Conservation (phyloP, 2,797 vertebrate genomes). For the Bryconaethiops microstoma region DNA sequence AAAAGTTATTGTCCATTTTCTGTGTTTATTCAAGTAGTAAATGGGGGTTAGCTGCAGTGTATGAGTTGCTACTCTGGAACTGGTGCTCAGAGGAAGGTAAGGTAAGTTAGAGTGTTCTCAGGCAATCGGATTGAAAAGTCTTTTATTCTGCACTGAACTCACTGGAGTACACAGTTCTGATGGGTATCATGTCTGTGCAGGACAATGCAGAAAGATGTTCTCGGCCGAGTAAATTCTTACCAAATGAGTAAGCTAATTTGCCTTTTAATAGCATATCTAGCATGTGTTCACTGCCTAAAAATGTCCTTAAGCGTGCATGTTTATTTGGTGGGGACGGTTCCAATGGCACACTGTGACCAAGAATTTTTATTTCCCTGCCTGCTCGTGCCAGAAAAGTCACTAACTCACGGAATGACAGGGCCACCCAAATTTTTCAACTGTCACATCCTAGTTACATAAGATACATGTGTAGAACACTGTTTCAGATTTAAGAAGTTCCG, state of each 20-base stretch:
- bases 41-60: no score
- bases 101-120: no score
- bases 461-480: constrained; percentile 30
- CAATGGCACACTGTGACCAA: constrained; percentile 17
- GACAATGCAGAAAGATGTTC: background rate
- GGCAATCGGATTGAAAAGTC: no score
- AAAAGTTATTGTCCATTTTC: no score
- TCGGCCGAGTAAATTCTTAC: constrained; percentile 9
- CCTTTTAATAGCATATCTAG: constrained; percentile 29
- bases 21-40: no score
- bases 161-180: background rate
- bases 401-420: constrained; percentile 39
- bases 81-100: no score
- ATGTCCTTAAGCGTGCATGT: background rate
- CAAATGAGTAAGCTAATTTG: constrained; percentile 13
- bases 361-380: constrained; percentile 25
- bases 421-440: constrained; percentile 35
- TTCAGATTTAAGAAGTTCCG: no score
- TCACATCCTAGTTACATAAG: constrained; percentile 45
- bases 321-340: constrained; percentile 31
- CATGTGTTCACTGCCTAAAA: constrained; percentile 17
- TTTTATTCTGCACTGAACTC: background rate
- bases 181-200: background rate
- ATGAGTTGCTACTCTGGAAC: no score
- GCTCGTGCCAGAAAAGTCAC: constrained; percentile 28